Evolutionary conservation across 92 coral and sea anemone species (phyloP).

Genomic region (Phenganax subtilis): DNA sequence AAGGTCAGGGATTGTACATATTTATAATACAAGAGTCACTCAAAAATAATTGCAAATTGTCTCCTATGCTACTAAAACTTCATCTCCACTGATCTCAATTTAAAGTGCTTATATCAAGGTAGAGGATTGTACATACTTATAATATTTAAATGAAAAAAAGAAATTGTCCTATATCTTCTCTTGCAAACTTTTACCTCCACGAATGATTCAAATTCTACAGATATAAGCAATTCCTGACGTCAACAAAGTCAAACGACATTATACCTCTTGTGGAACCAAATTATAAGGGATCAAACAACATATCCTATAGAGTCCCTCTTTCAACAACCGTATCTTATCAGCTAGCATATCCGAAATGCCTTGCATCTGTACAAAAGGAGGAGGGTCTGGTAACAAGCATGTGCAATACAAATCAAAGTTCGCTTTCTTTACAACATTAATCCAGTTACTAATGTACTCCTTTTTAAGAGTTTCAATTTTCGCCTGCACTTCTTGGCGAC

Average conservation of each 20-base stretch:
- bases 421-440: slow-evolving; percentile 68
- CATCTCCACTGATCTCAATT: too few relatives aligned
- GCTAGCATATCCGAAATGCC: slow-evolving; percentile 81
- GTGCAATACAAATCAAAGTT: slow-evolving; percentile 75
- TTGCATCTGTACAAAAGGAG: slow-evolving; percentile 75
- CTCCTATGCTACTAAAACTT: too few relatives aligned
- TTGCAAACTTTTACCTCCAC: too few relatives aligned
- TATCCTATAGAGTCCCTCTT: slow-evolving; percentile 89
- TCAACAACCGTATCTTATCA: slow-evolving; percentile 66
- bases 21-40: too few relatives aligned
- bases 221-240: not conserved
- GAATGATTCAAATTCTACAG: too few relatives aligned
- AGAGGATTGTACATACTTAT: too few relatives aligned
- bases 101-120: too few relatives aligned
- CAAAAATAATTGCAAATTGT: too few relatives aligned
- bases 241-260: not conserved
- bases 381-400: slow-evolving; percentile 87
- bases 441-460: slow-evolving; percentile 90
- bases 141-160: too few relatives aligned
- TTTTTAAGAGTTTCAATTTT: slow-evolving; percentile 76
- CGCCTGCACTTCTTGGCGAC: slow-evolving; percentile 77
- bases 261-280: slow-evolving; percentile 73
- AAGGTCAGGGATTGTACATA: too few relatives aligned
- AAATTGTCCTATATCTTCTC: too few relatives aligned
- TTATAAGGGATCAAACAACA: slow-evolving; percentile 81